Percentiles rank a stretch among this genome's conserved stretches.
Evolutionary conservation across 1,140 invertebrate species (phyloP).

Genomic region (Philaenus spumarius): DNA sequence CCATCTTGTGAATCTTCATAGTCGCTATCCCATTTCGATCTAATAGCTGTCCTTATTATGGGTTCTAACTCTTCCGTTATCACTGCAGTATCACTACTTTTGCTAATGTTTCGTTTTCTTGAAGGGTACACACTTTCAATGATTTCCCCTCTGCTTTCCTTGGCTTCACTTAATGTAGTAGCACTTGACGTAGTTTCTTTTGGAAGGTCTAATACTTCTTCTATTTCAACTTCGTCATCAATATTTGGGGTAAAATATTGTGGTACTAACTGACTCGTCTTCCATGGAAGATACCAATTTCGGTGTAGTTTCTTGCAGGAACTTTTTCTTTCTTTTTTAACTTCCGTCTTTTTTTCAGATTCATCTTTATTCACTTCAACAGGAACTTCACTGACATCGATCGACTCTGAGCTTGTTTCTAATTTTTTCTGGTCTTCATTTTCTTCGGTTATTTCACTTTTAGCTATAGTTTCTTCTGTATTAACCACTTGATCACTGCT

Average conservation of each 20-base stretch:
- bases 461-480: not conserved
- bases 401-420: not conserved
- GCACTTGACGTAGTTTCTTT: not conserved
- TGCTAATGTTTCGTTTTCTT: conserved; percentile 4
- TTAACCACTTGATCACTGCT: not conserved
- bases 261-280: too few species aligned
- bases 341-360: not conserved
- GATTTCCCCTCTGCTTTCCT: not conserved
- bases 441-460: not conserved
- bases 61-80: conserved; percentile 8
- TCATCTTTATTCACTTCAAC: conserved; percentile 11
- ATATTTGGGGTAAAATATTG: not conserved
- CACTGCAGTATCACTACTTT: not conserved
- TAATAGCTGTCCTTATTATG: conserved; percentile 8
- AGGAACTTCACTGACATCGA: not conserved
- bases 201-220: not conserved
- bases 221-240: conserved; percentile 8
- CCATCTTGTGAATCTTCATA: conserved; percentile 19
- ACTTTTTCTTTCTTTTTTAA: not conserved
- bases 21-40: conserved; percentile 29
- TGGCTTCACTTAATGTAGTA: not conserved
- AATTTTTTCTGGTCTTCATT: not conserved
- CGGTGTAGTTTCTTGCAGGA: not conserved
- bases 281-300: not conserved
- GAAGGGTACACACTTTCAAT: not conserved